phyloP scores from a whole-genome alignment of 2,797 vertebrate genomes.

The Craterocephalus amniculus region DNA sequence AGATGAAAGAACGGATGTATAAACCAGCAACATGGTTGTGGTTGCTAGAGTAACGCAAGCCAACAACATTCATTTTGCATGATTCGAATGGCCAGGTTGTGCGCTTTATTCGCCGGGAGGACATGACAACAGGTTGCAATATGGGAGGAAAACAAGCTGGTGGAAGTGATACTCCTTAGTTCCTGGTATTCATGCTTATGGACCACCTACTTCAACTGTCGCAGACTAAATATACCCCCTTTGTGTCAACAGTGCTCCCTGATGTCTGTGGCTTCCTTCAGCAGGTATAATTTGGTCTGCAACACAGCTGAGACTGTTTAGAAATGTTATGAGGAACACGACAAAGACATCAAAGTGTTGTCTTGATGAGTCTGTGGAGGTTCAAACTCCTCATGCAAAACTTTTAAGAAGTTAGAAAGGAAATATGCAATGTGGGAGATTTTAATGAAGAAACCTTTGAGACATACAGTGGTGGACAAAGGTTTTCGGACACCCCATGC shows the following conservation, averaged over 20 bases:
- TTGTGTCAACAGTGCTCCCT: background rate
- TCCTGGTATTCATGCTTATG: background rate
- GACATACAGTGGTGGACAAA: too few species aligned
- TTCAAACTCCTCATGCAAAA: slow-evolving; percentile 12
- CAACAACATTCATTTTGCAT: background rate
- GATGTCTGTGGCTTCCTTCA: background rate
- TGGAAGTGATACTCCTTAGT: background rate
- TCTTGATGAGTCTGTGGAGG: slow-evolving; percentile 7
- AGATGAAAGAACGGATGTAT: background rate
- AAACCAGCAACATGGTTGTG: background rate
- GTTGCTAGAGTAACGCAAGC: background rate
- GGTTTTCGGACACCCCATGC: too few species aligned
- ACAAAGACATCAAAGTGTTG: background rate
- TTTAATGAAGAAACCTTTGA: too few species aligned
- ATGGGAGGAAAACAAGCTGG: background rate
- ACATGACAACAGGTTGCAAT: background rate
- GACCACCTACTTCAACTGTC: background rate
- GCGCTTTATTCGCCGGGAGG: background rate
- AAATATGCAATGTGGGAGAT: background rate
- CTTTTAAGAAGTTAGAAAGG: slow-evolving; percentile 2
- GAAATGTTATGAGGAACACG: background rate
- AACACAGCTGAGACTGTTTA: slow-evolving; percentile 2
- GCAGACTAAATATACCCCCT: background rate
- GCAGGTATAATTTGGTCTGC: background rate
- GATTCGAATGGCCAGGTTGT: background rate